Evolutionary conservation across 2,797 vertebrate species (phyloP).

Genomic region (Gadopsis bispinosus): DNA sequence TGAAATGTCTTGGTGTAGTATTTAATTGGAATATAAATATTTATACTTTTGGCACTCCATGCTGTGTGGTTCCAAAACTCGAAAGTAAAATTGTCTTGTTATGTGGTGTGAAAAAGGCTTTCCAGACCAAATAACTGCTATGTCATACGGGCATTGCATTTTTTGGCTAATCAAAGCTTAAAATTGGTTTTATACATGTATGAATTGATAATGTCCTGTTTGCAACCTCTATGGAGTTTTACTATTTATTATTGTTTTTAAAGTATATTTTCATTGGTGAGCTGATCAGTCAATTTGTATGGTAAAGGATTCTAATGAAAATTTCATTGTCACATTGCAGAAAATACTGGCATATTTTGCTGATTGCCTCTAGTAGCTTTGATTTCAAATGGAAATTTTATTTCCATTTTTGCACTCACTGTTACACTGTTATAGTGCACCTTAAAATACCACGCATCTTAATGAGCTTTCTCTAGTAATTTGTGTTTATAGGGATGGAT

Average conservation of each 20-base stretch:
- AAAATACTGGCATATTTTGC: neutral
- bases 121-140: neutral
- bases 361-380: neutral
- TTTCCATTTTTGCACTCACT: slow-evolving; percentile 2
- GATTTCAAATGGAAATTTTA: slow-evolving; percentile 7
- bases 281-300: neutral
- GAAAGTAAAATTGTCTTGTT: neutral
- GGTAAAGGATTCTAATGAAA: neutral
- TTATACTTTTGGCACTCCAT: slow-evolving; percentile 28
- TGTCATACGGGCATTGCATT: neutral
- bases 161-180: neutral
- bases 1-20: slow-evolving; percentile 44
- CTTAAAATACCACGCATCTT: slow-evolving; percentile 44
- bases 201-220: slow-evolving; percentile 1
- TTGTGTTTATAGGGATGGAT: slow-evolving; percentile 42
- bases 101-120: neutral
- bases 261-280: neutral
- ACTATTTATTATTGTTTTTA: neutral
- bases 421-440: slow-evolving; percentile 11
- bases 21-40: slow-evolving; percentile 58
- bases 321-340: neutral
- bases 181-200: neutral
- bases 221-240: neutral
- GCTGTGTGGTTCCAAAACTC: neutral
- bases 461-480: slow-evolving; percentile 49